phyloP scores from a whole-genome alignment of 2,888 invertebrate genomes.

The Philaethria dido region DNA sequence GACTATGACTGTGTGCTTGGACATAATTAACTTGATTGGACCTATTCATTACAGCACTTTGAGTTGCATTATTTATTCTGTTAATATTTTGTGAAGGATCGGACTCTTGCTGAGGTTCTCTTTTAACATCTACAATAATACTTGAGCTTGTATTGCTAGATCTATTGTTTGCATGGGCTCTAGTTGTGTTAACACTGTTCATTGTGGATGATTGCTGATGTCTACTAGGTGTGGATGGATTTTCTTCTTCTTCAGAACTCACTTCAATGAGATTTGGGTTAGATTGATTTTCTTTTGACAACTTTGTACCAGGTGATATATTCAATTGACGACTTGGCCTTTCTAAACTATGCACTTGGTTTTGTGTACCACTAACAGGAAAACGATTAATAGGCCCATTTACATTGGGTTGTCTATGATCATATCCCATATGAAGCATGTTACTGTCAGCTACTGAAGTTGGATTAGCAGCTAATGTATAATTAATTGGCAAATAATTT shows the following conservation, averaged over 20 bases:
- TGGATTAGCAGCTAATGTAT: constrained; percentile 54
- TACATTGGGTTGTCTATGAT: constrained; percentile 48
- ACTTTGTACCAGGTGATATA: constrained; percentile 72
- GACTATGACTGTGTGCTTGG: constrained; percentile 36
- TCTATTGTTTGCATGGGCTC: constrained; percentile 36
- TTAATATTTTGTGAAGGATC: constrained; percentile 51
- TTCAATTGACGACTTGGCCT: constrained; percentile 75
- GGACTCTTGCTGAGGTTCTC: constrained; percentile 57
- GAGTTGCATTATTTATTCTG: constrained; percentile 45
- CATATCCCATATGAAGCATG: constrained; percentile 52
- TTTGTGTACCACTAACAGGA: constrained; percentile 43
- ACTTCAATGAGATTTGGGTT: constrained; percentile 72
- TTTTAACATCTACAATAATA: constrained; percentile 59
- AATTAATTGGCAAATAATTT: constrained; percentile 58
- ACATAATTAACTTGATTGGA: constrained; percentile 35
- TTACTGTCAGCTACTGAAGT: constrained; percentile 50
- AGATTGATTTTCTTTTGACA: constrained; percentile 67
- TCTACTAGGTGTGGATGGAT: constrained; percentile 60
- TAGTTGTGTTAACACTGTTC: constrained; percentile 49
- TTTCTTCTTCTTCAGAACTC: constrained; percentile 80
- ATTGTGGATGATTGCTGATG: constrained; percentile 51
- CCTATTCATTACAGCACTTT: constrained; percentile 18
- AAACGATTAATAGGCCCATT: constrained; percentile 49
- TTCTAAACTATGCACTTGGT: constrained; percentile 57
- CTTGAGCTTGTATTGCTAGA: constrained; percentile 43